Evolutionary conservation across 1,140 invertebrate species (phyloP).

Genomic region (Dendrolimus kikuchii): DNA sequence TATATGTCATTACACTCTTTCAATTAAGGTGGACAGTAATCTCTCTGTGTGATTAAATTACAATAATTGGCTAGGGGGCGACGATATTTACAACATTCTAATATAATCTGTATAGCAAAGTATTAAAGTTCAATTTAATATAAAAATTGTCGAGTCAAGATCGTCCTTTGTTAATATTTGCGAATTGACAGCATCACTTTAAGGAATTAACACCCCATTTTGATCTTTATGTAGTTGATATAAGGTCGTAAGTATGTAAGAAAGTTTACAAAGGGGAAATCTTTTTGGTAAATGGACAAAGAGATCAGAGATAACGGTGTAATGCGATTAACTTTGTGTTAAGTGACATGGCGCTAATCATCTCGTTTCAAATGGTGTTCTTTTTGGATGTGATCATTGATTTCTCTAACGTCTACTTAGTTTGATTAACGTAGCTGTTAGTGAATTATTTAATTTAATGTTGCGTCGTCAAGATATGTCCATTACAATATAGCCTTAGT

Average conservation of each 20-base stretch:
- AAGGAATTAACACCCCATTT: conserved; percentile 9
- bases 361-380: conserved; percentile 35
- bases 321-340: conserved; percentile 52
- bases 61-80: conserved; percentile 56
- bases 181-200: conserved; percentile 31
- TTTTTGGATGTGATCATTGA: conserved; percentile 2
- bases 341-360: conserved; percentile 60
- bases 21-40: conserved; percentile 53
- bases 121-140: neutral
- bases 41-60: conserved; percentile 60
- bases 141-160: conserved; percentile 1
- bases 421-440: too few species aligned
- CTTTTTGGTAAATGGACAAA: conserved; percentile 39
- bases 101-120: neutral
- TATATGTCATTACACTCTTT: conserved; percentile 33
- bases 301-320: conserved; percentile 48
- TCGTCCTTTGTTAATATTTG: conserved; percentile 45
- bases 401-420: too few species aligned
- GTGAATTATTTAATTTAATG: too few species aligned
- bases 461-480: too few species aligned
- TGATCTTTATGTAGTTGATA: conserved; percentile 20
- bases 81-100: neutral
- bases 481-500: too few species aligned
- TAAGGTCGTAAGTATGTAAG: conserved; percentile 11
- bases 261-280: conserved; percentile 7